A percentile compares a stretch with the other conserved stretches of the same genome.
phyloP scores from a whole-genome alignment of 2,888 invertebrate genomes.

The Hemithea aestivaria region DNA sequence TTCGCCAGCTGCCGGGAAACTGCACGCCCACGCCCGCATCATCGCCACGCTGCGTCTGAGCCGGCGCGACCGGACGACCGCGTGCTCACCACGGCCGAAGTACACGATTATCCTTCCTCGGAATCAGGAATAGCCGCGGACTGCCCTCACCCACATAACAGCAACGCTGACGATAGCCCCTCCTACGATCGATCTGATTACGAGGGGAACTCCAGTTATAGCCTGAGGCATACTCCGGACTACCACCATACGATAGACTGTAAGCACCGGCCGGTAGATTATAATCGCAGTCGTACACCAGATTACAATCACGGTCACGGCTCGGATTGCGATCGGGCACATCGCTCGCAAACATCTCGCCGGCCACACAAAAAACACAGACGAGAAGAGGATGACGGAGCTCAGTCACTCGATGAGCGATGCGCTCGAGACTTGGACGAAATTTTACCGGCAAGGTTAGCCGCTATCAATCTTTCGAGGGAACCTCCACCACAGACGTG shows the following conservation, averaged over 20 bases:
- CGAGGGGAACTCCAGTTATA: constrained; percentile 67
- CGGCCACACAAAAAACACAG: constrained; percentile 60
- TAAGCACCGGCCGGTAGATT: constrained; percentile 61
- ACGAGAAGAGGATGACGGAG: constrained; percentile 67
- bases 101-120: constrained; percentile 76
- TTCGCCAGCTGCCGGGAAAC: constrained; percentile 71
- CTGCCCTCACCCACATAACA: constrained; percentile 69
- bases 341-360: constrained; percentile 64
- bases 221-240: constrained; percentile 60
- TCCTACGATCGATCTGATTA: constrained; percentile 71
- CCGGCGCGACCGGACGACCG: constrained; percentile 71
- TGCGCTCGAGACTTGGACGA: constrained; percentile 73
- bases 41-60: constrained; percentile 68
- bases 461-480: constrained; percentile 66
- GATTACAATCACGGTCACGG: constrained; percentile 63
- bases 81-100: constrained; percentile 69
- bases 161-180: constrained; percentile 70
- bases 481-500: constrained; percentile 74
- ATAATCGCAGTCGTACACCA: constrained; percentile 68
- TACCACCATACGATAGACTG: constrained; percentile 67
- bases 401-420: constrained; percentile 69
- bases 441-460: constrained; percentile 72
- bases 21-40: constrained; percentile 60
- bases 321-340: constrained; percentile 60
- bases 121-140: constrained; percentile 76